These are phyloP conservation scores for Halocynthia roretzi DNA, from an alignment of 23 tunicate genomes.

Conservation along the genomic window DNA sequence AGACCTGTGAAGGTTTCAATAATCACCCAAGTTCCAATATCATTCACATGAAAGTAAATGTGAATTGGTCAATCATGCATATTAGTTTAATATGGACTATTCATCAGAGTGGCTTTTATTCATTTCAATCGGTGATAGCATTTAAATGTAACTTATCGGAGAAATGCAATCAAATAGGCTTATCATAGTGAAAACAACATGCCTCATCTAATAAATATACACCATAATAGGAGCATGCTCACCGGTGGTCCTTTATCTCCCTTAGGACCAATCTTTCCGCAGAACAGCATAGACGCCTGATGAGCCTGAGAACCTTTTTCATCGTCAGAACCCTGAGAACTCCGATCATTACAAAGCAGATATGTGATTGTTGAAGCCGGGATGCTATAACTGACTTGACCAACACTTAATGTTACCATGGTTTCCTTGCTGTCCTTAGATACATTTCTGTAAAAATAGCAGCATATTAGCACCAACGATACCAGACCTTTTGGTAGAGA, in stretches of 20 bases:
- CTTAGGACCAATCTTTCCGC: not conserved
- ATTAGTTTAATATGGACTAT: too few species aligned
- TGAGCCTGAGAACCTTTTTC: not conserved
- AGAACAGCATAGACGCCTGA: not conserved
- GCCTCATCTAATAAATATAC: not conserved
- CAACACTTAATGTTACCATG: not conserved
- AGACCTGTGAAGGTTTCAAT: not conserved
- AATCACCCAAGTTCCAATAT: too few species aligned
- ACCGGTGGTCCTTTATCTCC: not conserved
- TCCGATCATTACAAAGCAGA: constrained; percentile 5
- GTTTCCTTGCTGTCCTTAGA: not conserved
- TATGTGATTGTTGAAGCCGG: not conserved
- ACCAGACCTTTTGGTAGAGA: too few species aligned
- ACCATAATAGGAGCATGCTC: not conserved
- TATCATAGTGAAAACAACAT: not conserved
- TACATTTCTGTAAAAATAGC: not conserved
- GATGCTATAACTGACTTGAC: constrained; percentile 3
- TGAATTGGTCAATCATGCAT: too few species aligned
- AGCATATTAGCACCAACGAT: too few species aligned
- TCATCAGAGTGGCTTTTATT: too few species aligned
- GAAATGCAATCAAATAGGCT: not conserved
- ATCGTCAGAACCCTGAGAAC: not conserved
- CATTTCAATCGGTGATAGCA: too few species aligned
- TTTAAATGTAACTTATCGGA: too few species aligned
- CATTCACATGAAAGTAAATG: too few species aligned